phyloP scores from a whole-genome alignment of 2,113 vertebrate species.

The Nestor notabilis region DNA sequence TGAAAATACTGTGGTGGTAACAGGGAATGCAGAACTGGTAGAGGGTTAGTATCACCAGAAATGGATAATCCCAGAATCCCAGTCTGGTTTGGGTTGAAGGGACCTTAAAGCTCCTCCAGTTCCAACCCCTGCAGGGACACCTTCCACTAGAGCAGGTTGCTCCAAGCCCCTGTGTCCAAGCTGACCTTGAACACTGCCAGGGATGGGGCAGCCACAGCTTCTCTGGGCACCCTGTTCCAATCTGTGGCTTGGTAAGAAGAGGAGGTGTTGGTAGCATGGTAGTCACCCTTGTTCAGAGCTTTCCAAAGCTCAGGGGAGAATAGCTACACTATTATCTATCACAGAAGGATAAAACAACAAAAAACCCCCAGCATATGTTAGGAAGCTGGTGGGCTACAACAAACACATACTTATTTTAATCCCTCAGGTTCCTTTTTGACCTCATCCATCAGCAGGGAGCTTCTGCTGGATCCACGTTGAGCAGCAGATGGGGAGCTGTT shows the following conservation, averaged over 20 bases:
- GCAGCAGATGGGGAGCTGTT: background rate
- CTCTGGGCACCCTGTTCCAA: background rate
- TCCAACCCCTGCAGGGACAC: background rate
- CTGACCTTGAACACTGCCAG: background rate
- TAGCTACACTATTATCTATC: background rate
- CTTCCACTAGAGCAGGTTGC: background rate
- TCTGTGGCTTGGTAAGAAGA: background rate
- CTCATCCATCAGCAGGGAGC: background rate
- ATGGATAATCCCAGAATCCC: background rate
- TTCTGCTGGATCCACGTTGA: background rate
- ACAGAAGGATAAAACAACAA: background rate
- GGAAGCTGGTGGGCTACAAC: background rate
- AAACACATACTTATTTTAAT: background rate
- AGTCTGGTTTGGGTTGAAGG: background rate
- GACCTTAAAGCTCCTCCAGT: background rate
- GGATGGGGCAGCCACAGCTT: background rate
- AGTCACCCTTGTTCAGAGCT: background rate
- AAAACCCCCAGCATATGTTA: background rate
- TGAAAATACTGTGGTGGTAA: background rate
- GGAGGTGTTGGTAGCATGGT: accelerated
- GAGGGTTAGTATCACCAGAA: background rate
- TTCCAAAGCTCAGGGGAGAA: background rate
- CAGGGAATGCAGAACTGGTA: background rate
- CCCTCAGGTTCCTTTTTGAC: background rate
- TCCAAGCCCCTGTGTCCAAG: background rate